Evolutionary conservation across 37 sponge, comb jelly and placozoan species (phyloP), one percentile per base, ranked within the genome.

Genomic region (Sycon ciliatum): DNA sequence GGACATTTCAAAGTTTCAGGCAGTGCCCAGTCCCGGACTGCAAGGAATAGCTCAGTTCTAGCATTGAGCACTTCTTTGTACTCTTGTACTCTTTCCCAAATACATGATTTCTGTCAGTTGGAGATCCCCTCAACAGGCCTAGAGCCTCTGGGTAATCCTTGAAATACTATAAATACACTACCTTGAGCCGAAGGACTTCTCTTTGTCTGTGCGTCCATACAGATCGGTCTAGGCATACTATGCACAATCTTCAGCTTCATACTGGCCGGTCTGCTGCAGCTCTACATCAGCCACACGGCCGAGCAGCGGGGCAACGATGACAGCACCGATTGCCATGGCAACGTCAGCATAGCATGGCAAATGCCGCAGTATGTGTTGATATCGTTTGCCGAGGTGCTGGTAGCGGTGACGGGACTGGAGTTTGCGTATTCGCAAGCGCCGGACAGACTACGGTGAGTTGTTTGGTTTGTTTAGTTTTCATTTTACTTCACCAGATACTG

Each of bases 381-480:
- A 18, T 76, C 86, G 0, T 52, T 85, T 58, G 86, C 78, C 30
- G 86, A 85, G 57, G 78, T 81, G 1, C 39, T 81, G 36, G 82
- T 85, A 6, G 32, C 57, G 26, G 78, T 85, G 11, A 81, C 86
- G 34, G 86, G 81, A 61, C 82, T 85, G 32, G 86, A 85, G 78
- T 81, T 85, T 77, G 81, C 86, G 22, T 85, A 85, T 65, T 78
- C 86, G 35, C 86, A 85, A 39, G 81, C 86, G 13, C 79, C 86
- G 57, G 73, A 81, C 32, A 70, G 67, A 34, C 57, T 76, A 38
- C 79, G 85, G 85, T 84, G 36, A 33, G 38, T 23, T 18, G 0
- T 39, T 2, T 4, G 32, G 2, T 11, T 34, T 7, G 18, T 18
- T 9, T n/a, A 9, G 29, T 67, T n/a, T 13, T 67, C 16, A 20